Evolutionary conservation across 2,888 invertebrate species (phyloP).

Genomic region (Scaptomyza polygonia): DNA sequence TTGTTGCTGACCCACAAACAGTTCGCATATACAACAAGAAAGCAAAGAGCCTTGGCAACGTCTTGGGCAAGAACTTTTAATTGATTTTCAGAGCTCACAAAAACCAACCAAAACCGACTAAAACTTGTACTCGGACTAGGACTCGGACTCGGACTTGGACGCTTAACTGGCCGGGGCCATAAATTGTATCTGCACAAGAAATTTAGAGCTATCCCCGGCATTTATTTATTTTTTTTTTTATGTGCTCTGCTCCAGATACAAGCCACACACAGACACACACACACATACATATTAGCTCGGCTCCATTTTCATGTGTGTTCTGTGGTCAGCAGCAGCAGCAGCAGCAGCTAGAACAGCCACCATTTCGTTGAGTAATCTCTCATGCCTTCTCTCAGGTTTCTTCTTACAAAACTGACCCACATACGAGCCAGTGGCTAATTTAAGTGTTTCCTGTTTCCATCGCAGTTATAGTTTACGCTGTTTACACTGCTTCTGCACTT

Average conservation of each 20-base stretch:
- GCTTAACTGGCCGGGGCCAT: conserved; percentile 67
- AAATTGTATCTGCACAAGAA: conserved; percentile 75
- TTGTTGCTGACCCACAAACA: conserved; percentile 36
- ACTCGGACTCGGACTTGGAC: conserved; percentile 41
- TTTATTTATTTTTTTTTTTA: conserved; percentile 73
- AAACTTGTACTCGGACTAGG: conserved; percentile 12
- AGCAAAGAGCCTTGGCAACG: conserved; percentile 51
- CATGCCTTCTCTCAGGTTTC: conserved; percentile 68
- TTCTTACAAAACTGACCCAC: conserved; percentile 70
- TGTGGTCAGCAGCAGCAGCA: conserved; percentile 61
- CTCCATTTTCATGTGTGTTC: conserved; percentile 57
- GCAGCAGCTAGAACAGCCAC: background rate
- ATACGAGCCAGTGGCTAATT: conserved; percentile 72
- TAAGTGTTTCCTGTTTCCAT: conserved; percentile 77
- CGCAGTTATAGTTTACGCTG: conserved; percentile 78
- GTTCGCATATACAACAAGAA: conserved; percentile 14
- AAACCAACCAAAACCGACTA: conserved; percentile 34
- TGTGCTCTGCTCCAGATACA: conserved; percentile 56
- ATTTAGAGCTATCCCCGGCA: conserved; percentile 65
- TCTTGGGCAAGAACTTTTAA: conserved; percentile 76
- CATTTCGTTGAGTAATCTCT: conserved; percentile 70
- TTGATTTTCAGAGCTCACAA: conserved; percentile 67
- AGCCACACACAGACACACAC: conserved; percentile 8
- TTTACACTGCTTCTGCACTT: conserved; percentile 70
- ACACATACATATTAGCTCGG: conserved; percentile 9